Evolutionary conservation across 1,140 invertebrate species (phyloP).

Genomic region (Glossosoma conforme): DNA sequence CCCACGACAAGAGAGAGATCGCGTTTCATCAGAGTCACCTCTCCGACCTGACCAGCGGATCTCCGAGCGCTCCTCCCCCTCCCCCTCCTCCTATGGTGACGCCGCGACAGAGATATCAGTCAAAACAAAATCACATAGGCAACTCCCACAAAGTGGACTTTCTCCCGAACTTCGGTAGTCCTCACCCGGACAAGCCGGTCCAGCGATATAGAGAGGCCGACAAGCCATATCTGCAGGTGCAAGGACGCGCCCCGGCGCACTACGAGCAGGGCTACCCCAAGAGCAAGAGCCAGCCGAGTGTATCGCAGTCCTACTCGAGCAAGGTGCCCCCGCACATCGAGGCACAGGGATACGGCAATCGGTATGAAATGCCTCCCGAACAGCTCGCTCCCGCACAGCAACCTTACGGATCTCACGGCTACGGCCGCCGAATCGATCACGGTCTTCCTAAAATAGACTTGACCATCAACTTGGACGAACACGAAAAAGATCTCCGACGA

Average conservation of each 20-base stretch:
- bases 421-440: slow-evolving; percentile 36
- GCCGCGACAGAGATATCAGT: slow-evolving; percentile 22
- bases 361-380: slow-evolving; percentile 26
- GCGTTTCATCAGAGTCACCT: slow-evolving; percentile 1
- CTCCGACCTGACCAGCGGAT: slow-evolving; percentile 4
- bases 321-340: slow-evolving; percentile 15
- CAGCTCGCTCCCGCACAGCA: slow-evolving; percentile 34
- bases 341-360: slow-evolving; percentile 12
- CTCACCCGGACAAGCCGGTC: slow-evolving; percentile 25
- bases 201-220: slow-evolving; percentile 10
- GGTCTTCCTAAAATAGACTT: slow-evolving; percentile 47
- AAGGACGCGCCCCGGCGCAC: not conserved
- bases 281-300: slow-evolving; percentile 1
- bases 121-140: slow-evolving; percentile 37
- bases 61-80: slow-evolving; percentile 1
- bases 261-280: slow-evolving; percentile 10
- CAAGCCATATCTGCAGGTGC: slow-evolving; percentile 1
- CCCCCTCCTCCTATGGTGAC: slow-evolving; percentile 10
- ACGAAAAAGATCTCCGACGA: slow-evolving; percentile 36
- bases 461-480: slow-evolving; percentile 38
- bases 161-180: slow-evolving; percentile 58
- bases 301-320: slow-evolving; percentile 12
- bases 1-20: slow-evolving; percentile 35
- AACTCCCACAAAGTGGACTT: slow-evolving; percentile 67
- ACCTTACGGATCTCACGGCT: slow-evolving; percentile 5